A percentile compares a stretch with the other conserved stretches of the same genome.
Conservation (phyloP, 2,888 invertebrate genomes). For the Agriopis leucophaearia region DNA sequence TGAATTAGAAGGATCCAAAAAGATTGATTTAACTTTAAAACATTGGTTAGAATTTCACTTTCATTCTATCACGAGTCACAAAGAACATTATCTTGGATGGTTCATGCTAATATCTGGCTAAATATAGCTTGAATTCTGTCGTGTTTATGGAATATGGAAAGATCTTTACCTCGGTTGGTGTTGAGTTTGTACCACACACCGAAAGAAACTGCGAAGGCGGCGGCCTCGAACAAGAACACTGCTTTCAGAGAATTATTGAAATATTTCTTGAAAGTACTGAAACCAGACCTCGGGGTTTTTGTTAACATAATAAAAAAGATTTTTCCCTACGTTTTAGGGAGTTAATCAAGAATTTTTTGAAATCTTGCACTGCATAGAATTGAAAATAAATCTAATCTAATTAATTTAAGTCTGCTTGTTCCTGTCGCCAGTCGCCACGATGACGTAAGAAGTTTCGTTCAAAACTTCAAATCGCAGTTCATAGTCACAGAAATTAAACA, state of each 20-base stretch:
- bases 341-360: conserved; percentile 21
- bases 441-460: conserved; percentile 9
- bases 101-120: not conserved
- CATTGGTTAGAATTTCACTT: conserved; percentile 1
- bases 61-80: not conserved
- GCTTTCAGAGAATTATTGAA: conserved; percentile 84
- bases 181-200: conserved; percentile 90
- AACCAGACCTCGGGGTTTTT: conserved; percentile 87
- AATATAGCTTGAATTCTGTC: not conserved
- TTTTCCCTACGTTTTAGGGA: conserved; percentile 16
- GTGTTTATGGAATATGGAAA: conserved; percentile 10
- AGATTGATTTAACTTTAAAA: not conserved
- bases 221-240: conserved; percentile 87
- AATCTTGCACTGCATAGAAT: not conserved
- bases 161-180: conserved; percentile 88
- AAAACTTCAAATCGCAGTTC: conserved; percentile 2
- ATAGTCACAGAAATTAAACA: too few relatives aligned
- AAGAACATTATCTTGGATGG: not conserved
- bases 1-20: not conserved
- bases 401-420: too few relatives aligned
- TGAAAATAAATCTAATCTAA: too few relatives aligned
- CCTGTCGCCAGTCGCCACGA: conserved; percentile 1
- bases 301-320: conserved; percentile 86
- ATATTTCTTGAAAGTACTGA: conserved; percentile 80
- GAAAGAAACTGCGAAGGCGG: conserved; percentile 87